phyloP scores from a whole-genome alignment of 30 jellyfish, hydroid and myxozoan species.

The Turritopsis rubra region DNA sequence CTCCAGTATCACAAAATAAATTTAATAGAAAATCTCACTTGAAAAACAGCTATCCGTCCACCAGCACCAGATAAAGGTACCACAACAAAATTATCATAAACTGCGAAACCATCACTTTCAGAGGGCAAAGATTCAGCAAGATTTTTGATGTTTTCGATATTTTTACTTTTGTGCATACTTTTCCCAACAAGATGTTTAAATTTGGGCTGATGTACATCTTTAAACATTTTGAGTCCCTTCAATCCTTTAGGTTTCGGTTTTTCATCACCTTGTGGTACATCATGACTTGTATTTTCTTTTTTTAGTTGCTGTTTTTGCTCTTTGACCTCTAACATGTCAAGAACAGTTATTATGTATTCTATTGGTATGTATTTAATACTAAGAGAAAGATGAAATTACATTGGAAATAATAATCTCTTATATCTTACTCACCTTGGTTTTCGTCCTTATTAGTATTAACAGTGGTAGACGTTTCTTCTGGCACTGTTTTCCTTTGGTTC shows the following conservation, averaged over 20 bases:
- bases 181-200: constrained; percentile 70
- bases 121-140: constrained; percentile 67
- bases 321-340: neutral
- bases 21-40: constrained; percentile 40
- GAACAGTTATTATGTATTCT: too few relatives aligned
- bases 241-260: neutral
- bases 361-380: too few relatives aligned
- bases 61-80: constrained; percentile 91
- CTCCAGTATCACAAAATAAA: neutral
- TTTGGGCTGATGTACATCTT: constrained; percentile 65
- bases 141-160: constrained; percentile 70
- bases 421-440: neutral
- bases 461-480: neutral
- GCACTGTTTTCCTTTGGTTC: neutral
- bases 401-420: too few relatives aligned
- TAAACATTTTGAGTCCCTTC: constrained; percentile 24
- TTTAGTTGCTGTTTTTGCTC: neutral
- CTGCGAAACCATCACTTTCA: constrained; percentile 91
- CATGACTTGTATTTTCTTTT: neutral
- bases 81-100: constrained; percentile 59
- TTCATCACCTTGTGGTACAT: neutral
- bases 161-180: constrained; percentile 48
- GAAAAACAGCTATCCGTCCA: constrained; percentile 84
- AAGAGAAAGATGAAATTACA: too few relatives aligned
- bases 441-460: too few relatives aligned